phyloP scores from a whole-genome alignment of 2,888 invertebrate genomes.

The Tineola bisselliella region DNA sequence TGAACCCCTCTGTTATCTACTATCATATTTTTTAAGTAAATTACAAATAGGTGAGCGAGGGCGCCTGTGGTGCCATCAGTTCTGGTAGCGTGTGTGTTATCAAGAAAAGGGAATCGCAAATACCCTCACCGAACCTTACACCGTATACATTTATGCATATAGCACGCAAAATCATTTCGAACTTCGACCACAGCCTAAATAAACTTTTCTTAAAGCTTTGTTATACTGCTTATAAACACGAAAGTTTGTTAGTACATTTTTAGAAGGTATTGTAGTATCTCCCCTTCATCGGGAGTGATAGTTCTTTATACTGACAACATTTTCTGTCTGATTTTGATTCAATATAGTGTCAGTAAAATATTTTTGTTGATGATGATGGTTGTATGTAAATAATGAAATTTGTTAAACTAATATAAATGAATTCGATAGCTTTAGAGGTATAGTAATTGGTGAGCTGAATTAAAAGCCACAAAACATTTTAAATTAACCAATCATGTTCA shows the following conservation, averaged over 20 bases:
- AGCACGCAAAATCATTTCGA: not conserved
- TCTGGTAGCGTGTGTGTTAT: conserved; percentile 57
- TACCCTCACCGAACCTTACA: conserved; percentile 20
- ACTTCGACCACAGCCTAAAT: not conserved
- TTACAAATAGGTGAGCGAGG: conserved; percentile 50
- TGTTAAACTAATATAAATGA: too few species aligned
- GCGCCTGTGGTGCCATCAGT: conserved; percentile 38
- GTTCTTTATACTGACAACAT: not conserved
- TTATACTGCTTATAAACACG: not conserved
- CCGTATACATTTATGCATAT: not conserved
- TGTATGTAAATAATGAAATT: too few species aligned
- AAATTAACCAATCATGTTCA: too few species aligned
- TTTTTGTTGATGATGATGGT: not conserved
- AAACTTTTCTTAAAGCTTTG: not conserved
- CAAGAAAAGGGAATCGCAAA: conserved; percentile 55
- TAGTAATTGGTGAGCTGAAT: too few species aligned
- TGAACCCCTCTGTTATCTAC: conserved; percentile 39
- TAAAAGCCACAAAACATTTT: too few species aligned
- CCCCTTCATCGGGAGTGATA: not conserved
- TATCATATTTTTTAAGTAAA: conserved; percentile 63
- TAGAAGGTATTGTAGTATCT: not conserved
- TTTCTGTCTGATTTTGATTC: not conserved
- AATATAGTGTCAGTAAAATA: not conserved
- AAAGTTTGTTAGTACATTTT: not conserved
- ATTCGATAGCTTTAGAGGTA: too few species aligned